Evolutionary conservation across 1,140 invertebrate genomes (phyloP).

Genomic region (Oryzaephilus surinamensis): DNA sequence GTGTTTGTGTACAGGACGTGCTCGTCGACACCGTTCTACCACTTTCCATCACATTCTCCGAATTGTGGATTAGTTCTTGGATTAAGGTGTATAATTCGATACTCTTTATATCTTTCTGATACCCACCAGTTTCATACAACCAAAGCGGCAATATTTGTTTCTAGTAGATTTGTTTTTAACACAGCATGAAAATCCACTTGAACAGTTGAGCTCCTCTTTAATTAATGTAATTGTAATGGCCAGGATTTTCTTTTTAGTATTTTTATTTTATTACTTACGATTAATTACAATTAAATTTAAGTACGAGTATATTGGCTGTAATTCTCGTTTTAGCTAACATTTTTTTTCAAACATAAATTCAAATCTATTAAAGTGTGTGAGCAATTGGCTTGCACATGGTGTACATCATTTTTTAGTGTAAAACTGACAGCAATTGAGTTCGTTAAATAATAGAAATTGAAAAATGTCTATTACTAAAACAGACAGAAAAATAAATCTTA

Average conservation of each 20-base stretch:
- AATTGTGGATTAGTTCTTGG: conserved; percentile 9
- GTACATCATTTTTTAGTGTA: too few species aligned
- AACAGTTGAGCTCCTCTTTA: neutral
- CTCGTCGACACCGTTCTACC: conserved; percentile 8
- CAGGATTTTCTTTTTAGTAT: neutral
- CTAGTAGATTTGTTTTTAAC: conserved; percentile 1
- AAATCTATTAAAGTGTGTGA: too few species aligned
- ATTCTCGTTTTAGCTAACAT: too few species aligned
- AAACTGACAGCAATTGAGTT: too few species aligned
- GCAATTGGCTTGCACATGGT: too few species aligned
- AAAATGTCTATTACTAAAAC: too few species aligned
- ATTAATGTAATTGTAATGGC: neutral
- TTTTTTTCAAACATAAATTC: too few species aligned
- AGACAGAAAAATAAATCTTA: too few species aligned
- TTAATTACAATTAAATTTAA: conserved; percentile 1
- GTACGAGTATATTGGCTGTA: too few species aligned
- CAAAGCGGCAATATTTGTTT: too few species aligned
- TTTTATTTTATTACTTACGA: neutral
- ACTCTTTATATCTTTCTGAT: conserved; percentile 6
- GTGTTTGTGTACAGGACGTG: conserved; percentile 19
- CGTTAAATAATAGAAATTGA: too few species aligned
- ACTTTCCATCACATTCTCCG: conserved; percentile 6
- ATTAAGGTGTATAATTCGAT: conserved; percentile 12
- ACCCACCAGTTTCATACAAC: too few species aligned
- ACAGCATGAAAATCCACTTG: neutral